Evolutionary conservation across 2,888 invertebrate species (phyloP), one percentile per base, ranked within the genome.

Genomic region (Cryptophagus acutangulus): DNA sequence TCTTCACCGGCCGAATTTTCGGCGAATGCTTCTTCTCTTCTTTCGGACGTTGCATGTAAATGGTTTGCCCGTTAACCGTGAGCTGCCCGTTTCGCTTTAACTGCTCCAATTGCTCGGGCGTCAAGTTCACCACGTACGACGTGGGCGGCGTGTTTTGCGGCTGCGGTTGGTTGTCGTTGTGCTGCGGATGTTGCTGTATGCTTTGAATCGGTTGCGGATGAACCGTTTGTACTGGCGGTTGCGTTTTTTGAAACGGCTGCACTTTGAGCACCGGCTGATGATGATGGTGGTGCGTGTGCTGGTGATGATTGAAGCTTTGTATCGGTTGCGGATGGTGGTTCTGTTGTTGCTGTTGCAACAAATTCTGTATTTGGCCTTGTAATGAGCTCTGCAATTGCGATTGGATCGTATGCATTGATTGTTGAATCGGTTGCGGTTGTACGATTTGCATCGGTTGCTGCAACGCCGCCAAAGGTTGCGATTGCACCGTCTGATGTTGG

Each of bases 1-100:
- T 67, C 43, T 67, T 69, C n/a, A 63, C 56, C 8, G 65, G 60
- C 41, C 67, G 67, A 18, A 61, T 61, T 48, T 69, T 70, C 2
- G 69, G 69, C 13, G 68, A 65, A 18, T 65, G 43, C 48, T 66
- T 67, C 48, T 63, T 66, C 34, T 57, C 57, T 60, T 55, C 58
- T 45, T 60, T 65, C 12, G 65, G 61, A 17, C 69, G 53, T 44
- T 69, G 69, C 69, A 70, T 69, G 40, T 67, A 70, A 10, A 70
- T 69, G 1, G 70, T 70, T 45, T 70, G 71, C 6, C 71, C 71
- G 41, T 71, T 71, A 1, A 71, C 67, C 1, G 69, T 69, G 29
- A 71, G 48, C 44, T 70, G 70, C 9, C 70, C 69, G 38, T 69
- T 69, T 2, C 69, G 49, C 48, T 70, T 70, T 40, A 71, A 51